These are phyloP conservation scores for Bugula neritina DNA, from an alignment of 2,888 invertebrate genomes.

Conservation along the genomic window DNA sequence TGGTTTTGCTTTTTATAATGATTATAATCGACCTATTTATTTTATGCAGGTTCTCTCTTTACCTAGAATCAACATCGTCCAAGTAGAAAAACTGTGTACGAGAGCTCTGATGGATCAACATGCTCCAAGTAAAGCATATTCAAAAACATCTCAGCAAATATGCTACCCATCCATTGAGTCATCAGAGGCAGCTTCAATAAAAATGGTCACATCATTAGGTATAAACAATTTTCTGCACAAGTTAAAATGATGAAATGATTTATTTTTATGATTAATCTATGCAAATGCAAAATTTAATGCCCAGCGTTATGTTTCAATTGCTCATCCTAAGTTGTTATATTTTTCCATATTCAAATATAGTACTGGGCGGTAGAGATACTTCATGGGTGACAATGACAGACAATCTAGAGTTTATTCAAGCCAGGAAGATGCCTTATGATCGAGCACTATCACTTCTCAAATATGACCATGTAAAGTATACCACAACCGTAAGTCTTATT, in stretches of 20 bases:
- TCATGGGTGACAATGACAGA: slow-evolving; percentile 14
- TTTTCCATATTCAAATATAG: too few species aligned
- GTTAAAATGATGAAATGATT: too few species aligned
- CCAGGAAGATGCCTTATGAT: not conserved
- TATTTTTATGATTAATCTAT: too few species aligned
- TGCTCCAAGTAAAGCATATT: not conserved
- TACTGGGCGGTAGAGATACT: not conserved
- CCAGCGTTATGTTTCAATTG: too few species aligned
- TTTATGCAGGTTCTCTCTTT: not conserved
- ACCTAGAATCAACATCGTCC: slow-evolving; percentile 1
- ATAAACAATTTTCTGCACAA: too few species aligned
- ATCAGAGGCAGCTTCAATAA: not conserved
- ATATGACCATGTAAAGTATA: slow-evolving; percentile 18
- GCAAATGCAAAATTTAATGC: too few species aligned
- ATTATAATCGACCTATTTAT: too few species aligned
- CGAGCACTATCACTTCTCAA: not conserved
- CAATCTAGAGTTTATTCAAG: not conserved
- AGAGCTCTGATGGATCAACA: not conserved
- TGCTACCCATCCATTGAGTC: not conserved
- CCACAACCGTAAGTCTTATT: not conserved
- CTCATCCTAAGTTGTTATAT: too few species aligned
- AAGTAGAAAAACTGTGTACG: not conserved
- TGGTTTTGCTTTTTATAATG: not conserved
- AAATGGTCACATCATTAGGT: not conserved
- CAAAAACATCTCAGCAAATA: not conserved